Evolutionary conservation across 2,797 vertebrate species (phyloP), one percentile per base, ranked within the genome.

Genomic region (Sebastes miniatus): DNA sequence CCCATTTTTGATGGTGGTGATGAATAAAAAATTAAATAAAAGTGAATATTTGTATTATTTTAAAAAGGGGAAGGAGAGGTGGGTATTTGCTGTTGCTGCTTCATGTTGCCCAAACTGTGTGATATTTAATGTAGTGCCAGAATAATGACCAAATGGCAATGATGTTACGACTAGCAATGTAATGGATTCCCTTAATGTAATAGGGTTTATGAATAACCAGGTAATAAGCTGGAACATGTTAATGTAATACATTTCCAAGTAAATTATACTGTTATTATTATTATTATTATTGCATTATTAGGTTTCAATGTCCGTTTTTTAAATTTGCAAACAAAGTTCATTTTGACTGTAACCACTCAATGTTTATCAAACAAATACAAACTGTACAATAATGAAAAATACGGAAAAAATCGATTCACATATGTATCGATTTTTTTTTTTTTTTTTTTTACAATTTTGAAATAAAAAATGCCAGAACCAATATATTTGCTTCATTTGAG

Each of bases 1-100:
- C 64, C 18, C 22, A 8, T 39, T 59, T 79, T 54, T 73, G 11
- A 74, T 52, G n/a, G 2, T 69, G 64, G 47, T 68, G 57, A 52
- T 34, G 32, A 77, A 56, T 47, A 76, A 32, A 80, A 80, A 73
- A 24, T 8, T 5, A 73, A 73, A 61, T 2, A 31, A 22, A 52
- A 56, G 31, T 80, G 59, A 69, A 36, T 3, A 39, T 5, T 24
- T 10, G 16, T 58, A 16, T 24, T 39, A 36, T 39, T 39, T 24
- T 6, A 59, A 47, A 59, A 34, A 69, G 7, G 50, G 18, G 47
- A 61, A 4, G 36, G 20, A 2, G 8, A 43, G 12, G 25, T 32
- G 32, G 43, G 22, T 16, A 52, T 86, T 83, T 88, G 82, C 87
- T 86, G 58, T 82, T 90, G 88, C 88, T 90, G 84, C 85, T 91